Base-by-base conservation (phyloP, 2,113 vertebrate species). In the Oenanthe melanoleuca region DNA sequence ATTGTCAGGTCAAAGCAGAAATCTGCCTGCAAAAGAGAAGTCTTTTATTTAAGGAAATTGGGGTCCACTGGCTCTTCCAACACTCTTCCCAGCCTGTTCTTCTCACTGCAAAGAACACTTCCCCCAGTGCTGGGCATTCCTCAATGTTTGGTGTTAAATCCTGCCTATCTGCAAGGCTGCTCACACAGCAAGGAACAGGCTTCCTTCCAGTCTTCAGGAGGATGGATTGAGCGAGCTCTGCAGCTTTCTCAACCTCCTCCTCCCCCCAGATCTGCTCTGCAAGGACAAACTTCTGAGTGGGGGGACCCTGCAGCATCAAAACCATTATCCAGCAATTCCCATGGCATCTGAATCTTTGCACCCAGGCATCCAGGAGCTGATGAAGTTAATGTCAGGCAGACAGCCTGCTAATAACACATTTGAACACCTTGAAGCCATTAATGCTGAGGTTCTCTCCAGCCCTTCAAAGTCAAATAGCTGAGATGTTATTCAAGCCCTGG, bases 81-180 rank as follows among this genome's bases (percentile, higher is more conserved):
- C 9, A 3, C 17, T 34, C 28, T 44, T 56, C 66, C 49, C 23
- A 65, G 49, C 24, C 53, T 34, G 11, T 11, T 85, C 37, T 86
- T 56, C 66, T 71, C 45, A 17, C 79, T 53, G 53, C 70, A 94
- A 75, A 65, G 79, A 71, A 7, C 45, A 25, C 20, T 64, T 60
- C 3, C 23, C 22, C 11, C 0, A 0, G 2, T 2, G 12, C 31
- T 37, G 53, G 74, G 14, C n/a, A 89, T 82, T 53, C 38, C 63
- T 0, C 1, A 12, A 3, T 2, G 13, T 12, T 61, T 4, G 2
- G 67, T 42, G 31, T 31, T 73, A 80, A 85, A 42, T 53, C 66
- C 57, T 61, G 55, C 29, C 37, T 31, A 9, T 34, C 61, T 20
- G 20, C 59, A 72, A 92, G 45, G 50, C 28, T 53, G 40, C 67